phyloP scores from a whole-genome alignment of 2,113 vertebrate species.

The Circaetus cinerascens region DNA sequence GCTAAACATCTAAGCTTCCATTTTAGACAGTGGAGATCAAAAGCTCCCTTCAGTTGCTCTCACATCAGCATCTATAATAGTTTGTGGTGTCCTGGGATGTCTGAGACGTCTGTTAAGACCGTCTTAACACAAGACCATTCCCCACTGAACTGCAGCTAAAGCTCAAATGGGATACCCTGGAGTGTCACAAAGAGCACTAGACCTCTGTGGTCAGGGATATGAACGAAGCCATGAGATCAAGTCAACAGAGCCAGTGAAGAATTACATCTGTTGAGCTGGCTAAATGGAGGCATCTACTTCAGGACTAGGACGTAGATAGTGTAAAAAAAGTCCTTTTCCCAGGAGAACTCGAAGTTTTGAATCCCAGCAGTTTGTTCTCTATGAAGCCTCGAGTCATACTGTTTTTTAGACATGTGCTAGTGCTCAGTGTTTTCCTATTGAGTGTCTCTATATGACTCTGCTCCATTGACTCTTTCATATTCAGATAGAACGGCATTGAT shows the following conservation, averaged over 20 bases:
- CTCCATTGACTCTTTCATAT: background rate
- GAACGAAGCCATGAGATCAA: background rate
- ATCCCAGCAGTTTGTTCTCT: background rate
- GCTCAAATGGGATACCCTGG: background rate
- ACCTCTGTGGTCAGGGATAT: background rate
- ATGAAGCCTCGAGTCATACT: background rate
- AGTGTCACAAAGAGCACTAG: background rate
- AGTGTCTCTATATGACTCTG: background rate
- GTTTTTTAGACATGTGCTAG: background rate
- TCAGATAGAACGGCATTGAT: constrained; percentile 4
- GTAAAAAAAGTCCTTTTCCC: background rate
- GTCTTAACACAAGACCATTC: background rate
- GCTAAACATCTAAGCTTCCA: background rate
- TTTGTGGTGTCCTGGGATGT: background rate
- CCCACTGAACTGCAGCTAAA: background rate
- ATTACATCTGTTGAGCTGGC: background rate
- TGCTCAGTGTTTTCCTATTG: background rate
- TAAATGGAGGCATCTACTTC: background rate
- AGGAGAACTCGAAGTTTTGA: background rate
- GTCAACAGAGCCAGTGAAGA: background rate
- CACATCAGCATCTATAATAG: background rate
- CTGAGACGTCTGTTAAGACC: background rate
- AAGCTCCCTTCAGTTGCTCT: background rate
- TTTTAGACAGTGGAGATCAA: background rate
- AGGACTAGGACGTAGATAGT: background rate